Percentiles rank a stretch among this genome's conserved stretches.
Evolutionary conservation across 1,140 invertebrate species (phyloP).

Genomic region (Dreissena polymorpha): DNA sequence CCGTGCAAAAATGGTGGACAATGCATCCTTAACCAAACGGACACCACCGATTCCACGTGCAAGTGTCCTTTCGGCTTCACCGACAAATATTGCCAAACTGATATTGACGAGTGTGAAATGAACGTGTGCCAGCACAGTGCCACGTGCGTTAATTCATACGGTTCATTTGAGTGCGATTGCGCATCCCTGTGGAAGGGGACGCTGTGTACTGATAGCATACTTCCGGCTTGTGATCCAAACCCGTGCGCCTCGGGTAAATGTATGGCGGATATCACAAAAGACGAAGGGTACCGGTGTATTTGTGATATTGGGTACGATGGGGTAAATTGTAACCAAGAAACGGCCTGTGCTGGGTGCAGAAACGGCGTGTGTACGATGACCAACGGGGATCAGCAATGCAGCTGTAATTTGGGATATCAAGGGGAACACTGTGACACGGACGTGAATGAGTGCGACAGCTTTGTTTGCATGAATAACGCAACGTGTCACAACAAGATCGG

Average conservation of each 20-base stretch:
- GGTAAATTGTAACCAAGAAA: slow-evolving; percentile 19
- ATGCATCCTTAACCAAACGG: slow-evolving; percentile 1
- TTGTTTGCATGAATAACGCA: slow-evolving; percentile 22
- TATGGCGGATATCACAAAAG: background rate
- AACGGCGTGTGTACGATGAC: slow-evolving; percentile 1
- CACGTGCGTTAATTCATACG: slow-evolving; percentile 31
- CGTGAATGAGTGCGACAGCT: slow-evolving; percentile 25
- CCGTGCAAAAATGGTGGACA: slow-evolving; percentile 30
- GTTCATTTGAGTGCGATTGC: slow-evolving; percentile 37
- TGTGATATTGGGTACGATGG: slow-evolving; percentile 34
- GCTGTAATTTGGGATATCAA: slow-evolving; percentile 11
- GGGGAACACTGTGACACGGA: slow-evolving; percentile 23
- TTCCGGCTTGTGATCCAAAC: slow-evolving; percentile 32
- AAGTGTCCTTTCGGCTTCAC: slow-evolving; percentile 24
- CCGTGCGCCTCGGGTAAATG: slow-evolving; percentile 36
- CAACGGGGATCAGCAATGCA: slow-evolving; percentile 21
- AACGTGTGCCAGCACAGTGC: slow-evolving; percentile 33
- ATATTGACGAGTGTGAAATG: slow-evolving; percentile 40
- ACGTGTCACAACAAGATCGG: slow-evolving; percentile 15
- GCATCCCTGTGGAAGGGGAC: slow-evolving; percentile 24
- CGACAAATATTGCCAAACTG: slow-evolving; percentile 19
- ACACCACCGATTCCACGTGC: slow-evolving; percentile 16
- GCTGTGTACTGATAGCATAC: slow-evolving; percentile 30
- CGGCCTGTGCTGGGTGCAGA: slow-evolving; percentile 12
- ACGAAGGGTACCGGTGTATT: slow-evolving; percentile 26